Base-by-base conservation (phyloP, 2,113 vertebrate species). In the Genyomyrus donnyi region DNA sequence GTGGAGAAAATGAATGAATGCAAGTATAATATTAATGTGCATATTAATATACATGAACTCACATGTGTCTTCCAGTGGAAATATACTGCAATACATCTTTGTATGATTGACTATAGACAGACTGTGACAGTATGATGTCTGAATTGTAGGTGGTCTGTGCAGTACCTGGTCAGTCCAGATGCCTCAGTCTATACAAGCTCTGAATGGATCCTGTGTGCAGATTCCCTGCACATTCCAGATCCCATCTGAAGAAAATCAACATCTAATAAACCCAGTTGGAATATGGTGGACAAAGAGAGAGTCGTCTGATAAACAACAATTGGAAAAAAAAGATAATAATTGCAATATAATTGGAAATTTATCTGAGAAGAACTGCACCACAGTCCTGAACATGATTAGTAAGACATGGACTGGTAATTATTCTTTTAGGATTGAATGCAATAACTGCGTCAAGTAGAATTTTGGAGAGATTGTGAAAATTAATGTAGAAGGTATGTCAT, bases 181-280 rank as follows among this genome's bases (percentile, higher is more conserved):
- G 90, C 93, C 94, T 83, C 88, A 89, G 89, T 85, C 39, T 5
- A 56, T 94, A 11, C 87, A 90, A n/a, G 93, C 62, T 6, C 91
- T 94, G 6, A 91, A 90, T 56, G 93, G 94, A 42, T 94, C 94
- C 0, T 95, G 95, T 66, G 89, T 94, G 80, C 46, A 49, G 8
- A 88, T 95, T 90, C 92, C 90, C 84, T 95, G 94, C 91, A 90
- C 50, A 1, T 95, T 95, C 90, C 90, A 3, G 17, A 1, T 94
- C 27, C 31, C 24, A 31, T 11, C 87, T 0, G 5, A 5, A 8
- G 91, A 5, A 8, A 90, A 94, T 1, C 0, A 7, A 0, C 0
- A 85, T 83, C 90, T 95, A 88, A 92, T 94, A 49, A 56, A 87
- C 3, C 89, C 93, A 0, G 94, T 31, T 91, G 93, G 89, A 91